Evolutionary conservation across 1,140 invertebrate genomes (phyloP).

Genomic region (Drosophila pectinifera): DNA sequence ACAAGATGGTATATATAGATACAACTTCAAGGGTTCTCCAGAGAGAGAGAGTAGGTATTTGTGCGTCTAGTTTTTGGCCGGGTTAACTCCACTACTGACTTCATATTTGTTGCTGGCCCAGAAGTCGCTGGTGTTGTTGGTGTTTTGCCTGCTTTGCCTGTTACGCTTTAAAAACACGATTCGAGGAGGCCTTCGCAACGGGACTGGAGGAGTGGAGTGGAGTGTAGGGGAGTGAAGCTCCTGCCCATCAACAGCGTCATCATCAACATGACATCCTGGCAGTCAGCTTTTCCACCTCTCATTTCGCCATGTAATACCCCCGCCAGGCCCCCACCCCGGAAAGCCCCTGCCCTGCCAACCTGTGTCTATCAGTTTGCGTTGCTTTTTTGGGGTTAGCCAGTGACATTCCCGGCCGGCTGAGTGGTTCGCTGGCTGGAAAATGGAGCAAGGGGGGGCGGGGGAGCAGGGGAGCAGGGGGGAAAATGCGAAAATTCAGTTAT

Average conservation of each 20-base stretch:
- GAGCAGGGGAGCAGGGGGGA: neutral
- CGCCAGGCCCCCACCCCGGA: neutral
- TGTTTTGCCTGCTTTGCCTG: slow-evolving; percentile 16
- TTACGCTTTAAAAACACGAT: slow-evolving; percentile 65
- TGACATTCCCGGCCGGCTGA: slow-evolving; percentile 48
- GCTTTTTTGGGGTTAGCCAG: slow-evolving; percentile 48
- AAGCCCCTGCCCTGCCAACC: neutral
- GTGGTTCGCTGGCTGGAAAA: slow-evolving; percentile 19
- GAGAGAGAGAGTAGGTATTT: slow-evolving; percentile 8
- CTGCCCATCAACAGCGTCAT: slow-evolving; percentile 44
- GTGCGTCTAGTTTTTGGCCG: slow-evolving; percentile 1
- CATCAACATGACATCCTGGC: slow-evolving; percentile 53
- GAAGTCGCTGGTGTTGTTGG: slow-evolving; percentile 17
- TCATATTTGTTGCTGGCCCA: slow-evolving; percentile 38
- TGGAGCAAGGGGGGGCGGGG: neutral
- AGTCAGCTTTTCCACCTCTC: slow-evolving; percentile 21
- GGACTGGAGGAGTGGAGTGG: slow-evolving; percentile 16
- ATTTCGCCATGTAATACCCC: slow-evolving; percentile 20
- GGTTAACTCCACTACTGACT: slow-evolving; percentile 1
- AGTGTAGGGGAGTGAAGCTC: neutral
- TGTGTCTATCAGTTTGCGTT: slow-evolving; percentile 44
- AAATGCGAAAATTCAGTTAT: slow-evolving; percentile 84
- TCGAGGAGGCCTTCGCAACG: slow-evolving; percentile 29
- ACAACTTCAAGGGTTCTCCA: too few species aligned
- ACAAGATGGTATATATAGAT: too few species aligned